Percentiles rank a stretch among this genome's conserved stretches.
Conservation (phyloP, 2,888 invertebrate species). For the Athetis lepigone region DNA sequence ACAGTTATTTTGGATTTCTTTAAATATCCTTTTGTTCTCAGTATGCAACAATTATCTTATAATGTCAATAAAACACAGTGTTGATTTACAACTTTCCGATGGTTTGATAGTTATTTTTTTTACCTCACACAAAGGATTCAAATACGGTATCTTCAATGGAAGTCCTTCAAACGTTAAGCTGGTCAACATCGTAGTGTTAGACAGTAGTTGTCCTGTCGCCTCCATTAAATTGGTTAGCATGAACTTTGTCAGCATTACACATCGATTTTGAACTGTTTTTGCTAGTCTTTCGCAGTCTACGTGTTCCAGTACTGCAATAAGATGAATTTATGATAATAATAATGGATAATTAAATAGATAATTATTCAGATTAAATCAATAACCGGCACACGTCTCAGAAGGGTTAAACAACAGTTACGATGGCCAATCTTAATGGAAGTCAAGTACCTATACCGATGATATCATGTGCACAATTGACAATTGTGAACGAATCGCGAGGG, state of each 20-base stretch:
- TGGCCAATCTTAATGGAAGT: too few relatives aligned
- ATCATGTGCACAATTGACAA: too few relatives aligned
- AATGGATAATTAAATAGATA: too few relatives aligned
- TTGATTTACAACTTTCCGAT: too few relatives aligned
- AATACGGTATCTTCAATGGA: conserved; percentile 92
- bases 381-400: neutral
- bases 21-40: too few relatives aligned
- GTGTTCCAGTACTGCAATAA: conserved; percentile 82
- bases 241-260: conserved; percentile 93
- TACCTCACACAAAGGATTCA: conserved; percentile 91
- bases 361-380: neutral
- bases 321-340: too few relatives aligned
- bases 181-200: conserved; percentile 91
- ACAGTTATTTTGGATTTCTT: too few relatives aligned
- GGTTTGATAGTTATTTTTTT: too few relatives aligned
- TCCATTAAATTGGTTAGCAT: conserved; percentile 92
- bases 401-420: neutral
- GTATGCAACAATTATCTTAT: too few relatives aligned
- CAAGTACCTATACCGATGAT: too few relatives aligned
- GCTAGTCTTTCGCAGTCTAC: conserved; percentile 91
- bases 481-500: too few relatives aligned
- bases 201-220: conserved; percentile 91
- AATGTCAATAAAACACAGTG: too few relatives aligned
- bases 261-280: conserved; percentile 91
- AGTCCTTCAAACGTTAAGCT: conserved; percentile 93